phyloP scores from a whole-genome alignment of 2,797 vertebrate genomes.

The Fringilla coelebs region DNA sequence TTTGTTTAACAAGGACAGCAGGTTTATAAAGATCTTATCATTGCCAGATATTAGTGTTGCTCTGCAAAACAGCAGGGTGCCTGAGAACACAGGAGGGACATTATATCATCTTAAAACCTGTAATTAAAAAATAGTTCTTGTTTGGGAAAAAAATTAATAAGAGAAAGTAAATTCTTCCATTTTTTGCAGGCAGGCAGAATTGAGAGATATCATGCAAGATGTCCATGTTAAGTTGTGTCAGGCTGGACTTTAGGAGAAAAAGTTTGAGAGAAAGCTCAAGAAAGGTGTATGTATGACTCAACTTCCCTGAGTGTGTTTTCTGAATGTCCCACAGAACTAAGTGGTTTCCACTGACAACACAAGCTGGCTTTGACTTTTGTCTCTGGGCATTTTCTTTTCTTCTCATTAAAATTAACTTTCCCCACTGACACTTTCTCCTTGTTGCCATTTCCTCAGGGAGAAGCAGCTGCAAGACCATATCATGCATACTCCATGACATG shows the following conservation, averaged over 20 bases:
- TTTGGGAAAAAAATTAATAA: neutral
- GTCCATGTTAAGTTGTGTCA: neutral
- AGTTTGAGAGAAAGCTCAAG: neutral
- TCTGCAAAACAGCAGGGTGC: neutral
- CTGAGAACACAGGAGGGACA: neutral
- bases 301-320: neutral
- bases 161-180: neutral
- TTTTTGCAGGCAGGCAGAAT: neutral
- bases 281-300: neutral
- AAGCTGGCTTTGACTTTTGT: neutral
- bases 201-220: neutral
- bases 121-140: neutral
- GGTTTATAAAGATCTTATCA: constrained; percentile 47
- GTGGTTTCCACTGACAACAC: neutral
- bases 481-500: accelerated
- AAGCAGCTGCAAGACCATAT: neutral
- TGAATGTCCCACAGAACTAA: neutral
- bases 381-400: neutral
- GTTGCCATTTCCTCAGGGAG: neutral
- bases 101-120: neutral
- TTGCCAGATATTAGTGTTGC: neutral
- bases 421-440: neutral
- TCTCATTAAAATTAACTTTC: neutral
- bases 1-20: constrained; percentile 24
- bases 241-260: neutral